Evolutionary conservation across 2,888 invertebrate genomes (phyloP), one percentile per base, ranked within the genome.

Genomic region (Lacanobia oleracea): DNA sequence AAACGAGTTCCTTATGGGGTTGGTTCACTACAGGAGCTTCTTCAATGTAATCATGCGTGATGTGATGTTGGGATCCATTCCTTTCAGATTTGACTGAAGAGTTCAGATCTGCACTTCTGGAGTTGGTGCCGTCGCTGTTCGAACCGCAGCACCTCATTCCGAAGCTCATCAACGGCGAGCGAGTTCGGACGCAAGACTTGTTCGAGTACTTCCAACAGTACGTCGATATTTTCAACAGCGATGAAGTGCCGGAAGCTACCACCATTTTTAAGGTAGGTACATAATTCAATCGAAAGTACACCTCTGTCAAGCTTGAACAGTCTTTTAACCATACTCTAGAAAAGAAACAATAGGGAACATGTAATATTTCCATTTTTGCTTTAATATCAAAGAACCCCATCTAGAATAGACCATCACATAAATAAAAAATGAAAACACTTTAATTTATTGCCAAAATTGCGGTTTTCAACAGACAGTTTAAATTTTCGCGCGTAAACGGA

Each of bases 161-260:
- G 51, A 99, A 99, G 93, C 97, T 98, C 92, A 99, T 99, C 84
- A 98, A 98, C 89, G 99, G 99, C 0, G 98, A 98, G 88, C 97
- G 97, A 86, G 98, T 99, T 16, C 98, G 98, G 88, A 98, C 98
- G 43, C 97, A 98, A 83, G 99, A 99, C 93, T 96, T 99, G 80
- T 96, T 99, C 76, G 98, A 99, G 91, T 99, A 99, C 95, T 99
- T 99, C 95, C 98, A 98, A 93, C 98, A 99, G 18, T 99, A 99
- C 91, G 98, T 99, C 93, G 98, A 98, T 91, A 98, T 99, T 87
- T 99, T 99, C 94, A 99, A 99, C 93, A 99, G 99, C 54, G 98
- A 99, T 89, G 99, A 99, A 90, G 95, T 99, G 82, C 99, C 99
- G 0, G 99, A 99, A 94, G 99, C 99, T 0, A 99, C 99, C 93